Conservation (phyloP, 92 coral and sea anemone species). For the Actinostola sp. region DNA sequence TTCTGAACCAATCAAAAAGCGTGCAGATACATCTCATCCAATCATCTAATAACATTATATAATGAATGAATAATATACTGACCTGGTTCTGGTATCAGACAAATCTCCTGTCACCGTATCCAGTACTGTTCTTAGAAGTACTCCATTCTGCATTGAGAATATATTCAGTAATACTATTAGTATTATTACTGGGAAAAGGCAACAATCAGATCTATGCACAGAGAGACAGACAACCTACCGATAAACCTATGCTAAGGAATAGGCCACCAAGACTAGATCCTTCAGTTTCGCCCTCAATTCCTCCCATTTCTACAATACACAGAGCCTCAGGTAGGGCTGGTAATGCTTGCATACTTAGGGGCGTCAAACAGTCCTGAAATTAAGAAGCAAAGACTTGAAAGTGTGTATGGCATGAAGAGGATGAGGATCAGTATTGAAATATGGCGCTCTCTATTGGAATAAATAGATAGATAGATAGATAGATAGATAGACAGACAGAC, state of each 20-base stretch:
- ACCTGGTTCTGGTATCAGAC: constrained; percentile 99
- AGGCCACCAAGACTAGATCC: constrained; percentile 93
- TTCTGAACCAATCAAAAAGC: no score
- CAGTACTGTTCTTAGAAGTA: constrained; percentile 91
- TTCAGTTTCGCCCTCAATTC: constrained; percentile 90
- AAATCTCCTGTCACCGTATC: constrained; percentile 96
- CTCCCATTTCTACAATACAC: constrained; percentile 99
- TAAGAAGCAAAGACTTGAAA: background rate
- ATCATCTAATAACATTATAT: background rate
- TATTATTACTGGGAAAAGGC: no score
- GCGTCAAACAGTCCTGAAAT: constrained; percentile 90
- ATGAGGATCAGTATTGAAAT: no score
- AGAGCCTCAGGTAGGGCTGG: constrained; percentile 93
- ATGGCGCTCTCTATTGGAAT: no score
- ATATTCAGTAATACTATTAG: no score
- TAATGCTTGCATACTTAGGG: constrained; percentile 97
- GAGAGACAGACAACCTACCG: constrained; percentile 52
- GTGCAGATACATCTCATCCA: no score
- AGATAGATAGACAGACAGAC: no score
- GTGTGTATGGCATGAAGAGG: background rate
- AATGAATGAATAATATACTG: background rate
- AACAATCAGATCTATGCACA: background rate
- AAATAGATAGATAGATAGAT: no score
- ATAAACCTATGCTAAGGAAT: constrained; percentile 91
- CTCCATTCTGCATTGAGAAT: constrained; percentile 99